These are phyloP conservation scores for Spizaetus ornatus DNA, from an alignment of 2,113 vertebrate genomes.

Conservation along the genomic window DNA sequence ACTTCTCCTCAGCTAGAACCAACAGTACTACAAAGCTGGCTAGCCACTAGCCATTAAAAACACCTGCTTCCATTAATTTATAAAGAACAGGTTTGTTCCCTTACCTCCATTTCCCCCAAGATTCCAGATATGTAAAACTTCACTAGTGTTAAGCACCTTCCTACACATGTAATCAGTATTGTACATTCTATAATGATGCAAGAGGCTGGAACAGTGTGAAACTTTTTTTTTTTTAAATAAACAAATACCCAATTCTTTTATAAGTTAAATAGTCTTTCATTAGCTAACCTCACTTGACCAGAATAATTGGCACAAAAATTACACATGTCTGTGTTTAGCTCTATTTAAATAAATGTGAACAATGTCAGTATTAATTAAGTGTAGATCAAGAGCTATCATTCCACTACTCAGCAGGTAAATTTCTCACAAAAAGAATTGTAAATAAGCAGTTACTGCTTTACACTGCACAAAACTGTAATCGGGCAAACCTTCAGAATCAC, in stretches of 20 bases:
- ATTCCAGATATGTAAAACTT: neutral
- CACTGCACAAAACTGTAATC: neutral
- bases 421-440: slow-evolving; percentile 10
- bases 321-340: neutral
- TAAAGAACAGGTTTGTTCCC: neutral
- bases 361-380: slow-evolving; percentile 33
- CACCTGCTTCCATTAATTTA: neutral
- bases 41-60: neutral
- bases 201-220: neutral
- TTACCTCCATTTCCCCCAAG: neutral
- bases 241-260: neutral
- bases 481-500: neutral
- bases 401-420: neutral
- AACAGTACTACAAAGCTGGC: neutral
- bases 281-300: slow-evolving; percentile 12
- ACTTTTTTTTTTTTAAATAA: neutral
- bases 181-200: neutral
- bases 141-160: neutral
- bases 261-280: neutral
- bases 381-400: neutral
- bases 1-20: neutral
- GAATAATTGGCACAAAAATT: slow-evolving; percentile 46
- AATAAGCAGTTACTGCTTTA: neutral
- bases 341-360: slow-evolving; percentile 9
- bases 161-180: neutral